Percentiles rank a stretch among this genome's conserved stretches.
Evolutionary conservation across 2,113 vertebrate species (phyloP).

Genomic region (Nycticebus coucang): DNA sequence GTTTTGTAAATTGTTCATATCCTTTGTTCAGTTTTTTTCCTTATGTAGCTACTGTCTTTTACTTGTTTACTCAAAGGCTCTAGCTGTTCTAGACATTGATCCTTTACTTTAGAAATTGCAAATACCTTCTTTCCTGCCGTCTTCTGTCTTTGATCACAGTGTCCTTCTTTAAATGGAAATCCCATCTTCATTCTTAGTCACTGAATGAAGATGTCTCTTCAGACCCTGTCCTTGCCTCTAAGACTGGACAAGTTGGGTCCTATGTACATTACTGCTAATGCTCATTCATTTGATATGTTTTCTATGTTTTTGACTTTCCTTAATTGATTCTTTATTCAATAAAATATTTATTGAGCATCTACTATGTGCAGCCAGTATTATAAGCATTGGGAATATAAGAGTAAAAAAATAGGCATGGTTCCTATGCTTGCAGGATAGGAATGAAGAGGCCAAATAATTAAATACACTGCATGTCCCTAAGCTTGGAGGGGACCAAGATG

Average conservation of each 20-base stretch:
- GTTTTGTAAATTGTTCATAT: neutral
- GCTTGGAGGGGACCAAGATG: neutral
- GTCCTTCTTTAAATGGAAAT: neutral
- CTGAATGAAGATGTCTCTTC: neutral
- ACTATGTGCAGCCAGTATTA: neutral
- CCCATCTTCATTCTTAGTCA: neutral
- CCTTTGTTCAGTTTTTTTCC: neutral
- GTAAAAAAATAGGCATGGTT: neutral
- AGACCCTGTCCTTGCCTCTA: neutral
- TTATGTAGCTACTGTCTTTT: neutral
- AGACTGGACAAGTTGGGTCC: neutral
- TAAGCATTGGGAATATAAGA: neutral
- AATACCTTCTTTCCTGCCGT: neutral
- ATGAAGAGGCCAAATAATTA: neutral
- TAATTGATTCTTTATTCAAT: neutral
- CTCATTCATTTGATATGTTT: neutral
- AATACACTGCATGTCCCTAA: neutral
- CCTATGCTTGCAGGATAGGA: too few species aligned
- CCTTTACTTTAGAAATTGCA: neutral
- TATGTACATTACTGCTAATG: neutral
- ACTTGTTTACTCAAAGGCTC: neutral
- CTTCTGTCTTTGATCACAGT: neutral
- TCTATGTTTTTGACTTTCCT: neutral
- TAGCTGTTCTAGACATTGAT: neutral
- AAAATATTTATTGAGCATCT: neutral